Base-by-base conservation (phyloP, 2,797 vertebrate species). In the Alosa sapidissima region DNA sequence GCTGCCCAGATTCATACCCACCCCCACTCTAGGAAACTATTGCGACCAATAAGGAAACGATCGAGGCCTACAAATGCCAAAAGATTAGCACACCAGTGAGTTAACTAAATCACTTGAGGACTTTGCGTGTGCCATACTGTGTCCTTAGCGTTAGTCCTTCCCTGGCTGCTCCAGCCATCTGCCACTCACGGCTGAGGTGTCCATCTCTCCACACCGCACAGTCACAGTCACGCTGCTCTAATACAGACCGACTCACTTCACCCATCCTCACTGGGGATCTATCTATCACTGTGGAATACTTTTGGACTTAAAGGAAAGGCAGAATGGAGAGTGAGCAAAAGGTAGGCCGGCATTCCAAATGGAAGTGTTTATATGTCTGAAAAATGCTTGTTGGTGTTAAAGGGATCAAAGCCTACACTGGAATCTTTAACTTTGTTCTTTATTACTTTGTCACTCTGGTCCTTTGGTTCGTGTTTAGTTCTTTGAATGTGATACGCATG, bases 311-410 rank as follows among this genome's bases (percentile, higher is more conserved):
- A 41, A 75, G 3, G 33, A 6, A 45, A 19, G 68, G 3, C 72
- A 78, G 54, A 33, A 95, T 94, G 93, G 93, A 90, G 16, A 91
- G 88, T 87, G 89, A 83, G 33, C 82, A 91, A 14, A 91, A 93
- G 93, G 93, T 95, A 93, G 65, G 92, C 90, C 58, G 5, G 9
- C 10, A 54, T 81, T 87, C 52, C 24, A 84, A 41, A 82, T 72
- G 33, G 36, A 72, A 72, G 28, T 72, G 28, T 19, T 14, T 72
- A 33, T 4, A 10, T 78, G 36, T 78, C 16, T 78, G 1, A 78
- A 21, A 78, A 78, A 45, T 21, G 14, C 33, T 36, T 41, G 68
- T 45, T n/a, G n/a, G n/a, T 62, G 58, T n/a, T 9, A 55, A 55
- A 24, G 8, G n/a, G 58, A 62, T 10, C 6, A 24, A 16, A 72